Base-by-base conservation (phyloP, 2,113 vertebrate genomes). In the Myrmecobius fasciatus region DNA sequence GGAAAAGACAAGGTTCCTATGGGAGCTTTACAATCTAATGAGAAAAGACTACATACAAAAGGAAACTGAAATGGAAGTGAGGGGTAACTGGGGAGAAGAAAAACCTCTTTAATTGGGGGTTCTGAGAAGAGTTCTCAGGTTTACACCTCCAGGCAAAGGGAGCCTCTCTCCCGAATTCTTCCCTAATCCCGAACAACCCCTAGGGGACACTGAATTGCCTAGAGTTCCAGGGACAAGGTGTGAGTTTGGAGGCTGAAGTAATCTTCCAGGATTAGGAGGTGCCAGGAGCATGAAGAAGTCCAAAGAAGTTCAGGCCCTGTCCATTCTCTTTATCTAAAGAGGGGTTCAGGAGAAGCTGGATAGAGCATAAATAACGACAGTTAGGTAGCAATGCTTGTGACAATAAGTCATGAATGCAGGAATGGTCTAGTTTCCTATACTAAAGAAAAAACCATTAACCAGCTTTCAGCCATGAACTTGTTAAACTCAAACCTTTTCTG, bases 121-220 rank as follows among this genome's bases (percentile, higher is more conserved):
- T 75, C 67, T n/a, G 67, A 36, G 36, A 75, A n/a, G 67, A 83
- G 67, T n/a, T 83, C 20, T 83, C n/a, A 43, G 20, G 20, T 83
- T 83, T 83, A n/a, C 67, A 75, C 14, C 67, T 75, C 36, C 67
- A 43, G 67, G 0, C 5, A 43, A 83, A 2, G n/a, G n/a, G n/a
- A n/a, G 10, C 1, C 17, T 43, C n/a, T 8, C 67, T 83, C 4
- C n/a, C 11, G 1, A 8, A 2, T 7, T 6, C 17, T 6, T 7
- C 3, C 17, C n/a, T 9, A 28, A 0, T 24, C 53, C 54, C 54
- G n/a, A n/a, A n/a, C n/a, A n/a, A n/a, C 26, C 54, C 26, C 2
- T 20, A 83, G 36, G 22, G n/a, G 6, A 17, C 0, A 43, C 36
- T 83, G 36, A 43, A 9, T 31, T n/a, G 60, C 12, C 17, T 2